Percentiles rank a stretch among this genome's conserved stretches.
Evolutionary conservation across 2,797 vertebrate species (phyloP).

Genomic region (Hoplostethus atlanticus): DNA sequence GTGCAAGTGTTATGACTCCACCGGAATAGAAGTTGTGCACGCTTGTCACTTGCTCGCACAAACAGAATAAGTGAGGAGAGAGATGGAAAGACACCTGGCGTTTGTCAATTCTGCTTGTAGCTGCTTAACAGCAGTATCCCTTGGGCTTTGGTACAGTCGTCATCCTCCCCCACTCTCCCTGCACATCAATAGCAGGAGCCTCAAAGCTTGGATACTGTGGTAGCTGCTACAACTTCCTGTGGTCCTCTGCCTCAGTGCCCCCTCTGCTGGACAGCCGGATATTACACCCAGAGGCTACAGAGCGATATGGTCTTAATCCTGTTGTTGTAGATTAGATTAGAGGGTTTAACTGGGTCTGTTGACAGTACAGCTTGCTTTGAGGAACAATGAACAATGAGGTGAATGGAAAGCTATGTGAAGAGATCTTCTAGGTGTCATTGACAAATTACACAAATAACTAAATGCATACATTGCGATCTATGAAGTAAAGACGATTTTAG

Average conservation of each 20-base stretch:
- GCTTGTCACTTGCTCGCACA: constrained; percentile 12
- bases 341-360: constrained; percentile 57
- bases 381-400: constrained; percentile 51
- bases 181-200: constrained; percentile 46
- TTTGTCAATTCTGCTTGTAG: constrained; percentile 34
- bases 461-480: not conserved
- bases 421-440: constrained; percentile 51
- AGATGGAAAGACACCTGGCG: constrained; percentile 17
- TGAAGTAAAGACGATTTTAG: not conserved
- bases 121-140: constrained; percentile 58
- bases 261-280: constrained; percentile 60
- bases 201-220: constrained; percentile 41
- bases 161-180: constrained; percentile 59
- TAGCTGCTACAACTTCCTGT: constrained; percentile 29
- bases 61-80: constrained; percentile 4
- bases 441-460: constrained; percentile 28
- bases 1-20: not conserved
- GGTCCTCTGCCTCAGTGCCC: constrained; percentile 31
- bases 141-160: constrained; percentile 47
- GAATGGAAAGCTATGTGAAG: constrained; percentile 27
- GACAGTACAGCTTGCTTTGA: constrained; percentile 44
- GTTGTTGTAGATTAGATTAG: constrained; percentile 72
- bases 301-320: constrained; percentile 58
- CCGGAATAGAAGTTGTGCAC: constrained; percentile 14
- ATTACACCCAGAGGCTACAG: constrained; percentile 30